Percentiles rank a stretch among this genome's conserved stretches.
Conservation (phyloP, 2,797 vertebrate species). For the Periophthalmus magnuspinnatus region DNA sequence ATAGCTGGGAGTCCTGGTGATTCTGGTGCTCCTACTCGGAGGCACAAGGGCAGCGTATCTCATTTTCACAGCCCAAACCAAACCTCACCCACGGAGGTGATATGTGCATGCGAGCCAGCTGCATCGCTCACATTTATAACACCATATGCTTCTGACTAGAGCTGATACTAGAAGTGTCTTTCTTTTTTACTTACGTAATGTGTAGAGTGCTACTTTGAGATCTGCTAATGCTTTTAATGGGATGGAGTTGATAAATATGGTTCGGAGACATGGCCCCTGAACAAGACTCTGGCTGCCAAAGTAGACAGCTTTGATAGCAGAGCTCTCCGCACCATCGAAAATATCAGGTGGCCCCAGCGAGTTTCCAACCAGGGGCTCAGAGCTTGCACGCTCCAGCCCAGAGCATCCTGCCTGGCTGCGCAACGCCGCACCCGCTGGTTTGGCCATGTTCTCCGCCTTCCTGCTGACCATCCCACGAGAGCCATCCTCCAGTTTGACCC, state of each 20-base stretch:
- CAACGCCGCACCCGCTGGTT: too few species aligned
- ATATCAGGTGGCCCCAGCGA: too few species aligned
- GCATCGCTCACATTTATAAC: slow-evolving; percentile 64
- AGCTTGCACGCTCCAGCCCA: too few species aligned
- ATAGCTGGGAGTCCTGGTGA: slow-evolving; percentile 72
- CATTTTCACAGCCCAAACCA: slow-evolving; percentile 80
- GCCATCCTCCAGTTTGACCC: too few species aligned
- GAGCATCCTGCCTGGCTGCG: too few species aligned
- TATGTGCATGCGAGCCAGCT: slow-evolving; percentile 74
- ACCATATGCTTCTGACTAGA: slow-evolving; percentile 52
- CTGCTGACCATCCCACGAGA: too few species aligned
- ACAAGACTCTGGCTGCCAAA: too few species aligned
- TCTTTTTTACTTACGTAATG: slow-evolving; percentile 13
- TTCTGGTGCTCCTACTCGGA: slow-evolving; percentile 74
- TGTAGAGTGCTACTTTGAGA: slow-evolving; percentile 20
- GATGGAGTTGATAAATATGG: not conserved
- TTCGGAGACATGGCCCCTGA: too few species aligned
- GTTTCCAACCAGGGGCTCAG: too few species aligned
- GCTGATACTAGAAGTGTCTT: slow-evolving; percentile 55
- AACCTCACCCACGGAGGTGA: slow-evolving; percentile 75
- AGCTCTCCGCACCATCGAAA: too few species aligned
- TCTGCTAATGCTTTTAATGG: slow-evolving; percentile 14
- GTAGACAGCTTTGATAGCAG: too few species aligned
- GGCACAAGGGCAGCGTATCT: slow-evolving; percentile 77
- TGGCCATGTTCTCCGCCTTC: too few species aligned